Conservation (phyloP, 2,797 vertebrate genomes). For the Cyclopterus lumpus region DNA sequence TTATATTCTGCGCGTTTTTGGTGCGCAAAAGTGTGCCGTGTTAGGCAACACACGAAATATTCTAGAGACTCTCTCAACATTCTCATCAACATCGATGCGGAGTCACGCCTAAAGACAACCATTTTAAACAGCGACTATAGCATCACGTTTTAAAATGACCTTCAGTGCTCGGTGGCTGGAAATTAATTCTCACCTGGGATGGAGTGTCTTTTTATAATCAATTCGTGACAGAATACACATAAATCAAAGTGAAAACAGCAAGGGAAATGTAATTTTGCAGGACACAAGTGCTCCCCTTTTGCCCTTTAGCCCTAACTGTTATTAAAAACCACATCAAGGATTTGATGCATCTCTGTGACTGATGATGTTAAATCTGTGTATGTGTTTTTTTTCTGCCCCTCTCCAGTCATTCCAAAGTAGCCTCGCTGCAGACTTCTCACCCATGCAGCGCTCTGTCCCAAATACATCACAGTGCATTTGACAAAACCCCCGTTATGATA, state of each 20-base stretch:
- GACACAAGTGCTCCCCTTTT: not conserved
- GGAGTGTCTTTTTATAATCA: constrained; percentile 47
- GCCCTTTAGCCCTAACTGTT: constrained; percentile 27
- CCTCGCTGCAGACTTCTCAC: constrained; percentile 65
- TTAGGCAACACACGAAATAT: constrained; percentile 23
- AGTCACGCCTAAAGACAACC: constrained; percentile 59
- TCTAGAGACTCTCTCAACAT: constrained; percentile 21
- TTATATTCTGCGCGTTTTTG: constrained; percentile 40
- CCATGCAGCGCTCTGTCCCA: constrained; percentile 68
- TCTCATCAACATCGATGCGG: constrained; percentile 46
- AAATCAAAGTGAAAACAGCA: not conserved
- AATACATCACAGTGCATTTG: constrained; percentile 80
- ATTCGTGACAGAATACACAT: constrained; percentile 14
- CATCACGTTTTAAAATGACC: constrained; percentile 79
- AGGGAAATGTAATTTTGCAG: constrained; percentile 4
- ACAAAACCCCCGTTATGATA: constrained; percentile 42
- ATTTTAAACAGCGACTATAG: constrained; percentile 60
- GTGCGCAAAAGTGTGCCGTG: constrained; percentile 40
- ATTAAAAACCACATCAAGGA: constrained; percentile 31
- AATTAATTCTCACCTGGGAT: constrained; percentile 74
- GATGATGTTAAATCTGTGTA: constrained; percentile 47
- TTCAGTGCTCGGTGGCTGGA: constrained; percentile 75
- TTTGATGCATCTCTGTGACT: constrained; percentile 39
- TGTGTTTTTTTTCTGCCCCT: not conserved
- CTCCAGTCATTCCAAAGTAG: constrained; percentile 44